phyloP scores from a whole-genome alignment of 2,797 vertebrate species.

The Rhadinocentrus ornatus region DNA sequence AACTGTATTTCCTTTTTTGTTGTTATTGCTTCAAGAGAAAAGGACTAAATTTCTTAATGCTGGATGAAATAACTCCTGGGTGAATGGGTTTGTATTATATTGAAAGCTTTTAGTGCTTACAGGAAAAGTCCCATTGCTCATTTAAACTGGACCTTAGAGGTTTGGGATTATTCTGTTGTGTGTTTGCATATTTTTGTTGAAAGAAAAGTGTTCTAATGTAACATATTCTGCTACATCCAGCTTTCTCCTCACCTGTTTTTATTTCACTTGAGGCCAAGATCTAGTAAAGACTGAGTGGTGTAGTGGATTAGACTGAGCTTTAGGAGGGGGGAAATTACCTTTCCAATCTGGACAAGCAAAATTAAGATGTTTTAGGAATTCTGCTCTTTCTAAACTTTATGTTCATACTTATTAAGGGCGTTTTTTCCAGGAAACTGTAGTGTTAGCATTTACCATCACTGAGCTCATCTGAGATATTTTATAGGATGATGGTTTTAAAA shows the following conservation, averaged over 20 bases:
- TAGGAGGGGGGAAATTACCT: conserved; percentile 12
- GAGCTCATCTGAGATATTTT: no score
- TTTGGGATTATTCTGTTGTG: conserved; percentile 1
- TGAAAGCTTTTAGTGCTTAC: background rate
- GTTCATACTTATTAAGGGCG: background rate
- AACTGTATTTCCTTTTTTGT: background rate
- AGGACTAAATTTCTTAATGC: background rate
- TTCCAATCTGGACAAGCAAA: background rate
- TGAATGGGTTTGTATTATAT: background rate
- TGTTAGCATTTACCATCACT: background rate
- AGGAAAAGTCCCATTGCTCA: conserved; percentile 1
- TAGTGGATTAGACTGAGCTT: background rate
- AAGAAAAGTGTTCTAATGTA: conserved; percentile 48
- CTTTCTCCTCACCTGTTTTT: conserved; percentile 38
- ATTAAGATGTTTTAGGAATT: background rate
- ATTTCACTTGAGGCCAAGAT: conserved; percentile 9
- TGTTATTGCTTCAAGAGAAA: background rate
- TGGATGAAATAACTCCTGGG: background rate
- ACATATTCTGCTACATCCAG: conserved; percentile 14
- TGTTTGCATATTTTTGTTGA: conserved; percentile 9
- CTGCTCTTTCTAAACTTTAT: background rate
- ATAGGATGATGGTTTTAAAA: no score
- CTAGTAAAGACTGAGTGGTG: conserved; percentile 6
- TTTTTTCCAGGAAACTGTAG: background rate
- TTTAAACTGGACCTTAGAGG: conserved; percentile 1